Evolutionary conservation across 2,113 vertebrate species (phyloP).

Genomic region (Ceratotherium simum): DNA sequence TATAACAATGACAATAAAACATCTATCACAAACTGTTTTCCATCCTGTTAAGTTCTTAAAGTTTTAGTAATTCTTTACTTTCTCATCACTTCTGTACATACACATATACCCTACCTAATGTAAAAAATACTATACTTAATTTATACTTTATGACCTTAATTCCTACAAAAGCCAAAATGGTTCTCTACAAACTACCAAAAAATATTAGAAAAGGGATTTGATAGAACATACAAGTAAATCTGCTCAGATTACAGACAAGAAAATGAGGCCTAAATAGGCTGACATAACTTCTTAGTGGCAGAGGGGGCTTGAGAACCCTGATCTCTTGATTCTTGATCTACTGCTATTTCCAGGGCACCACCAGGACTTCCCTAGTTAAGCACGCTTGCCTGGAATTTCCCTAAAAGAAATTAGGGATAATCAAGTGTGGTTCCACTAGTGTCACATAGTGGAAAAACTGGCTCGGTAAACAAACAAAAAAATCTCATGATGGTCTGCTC

Average conservation of each 20-base stretch:
- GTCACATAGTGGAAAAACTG: background rate
- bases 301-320: background rate
- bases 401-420: conserved; percentile 26
- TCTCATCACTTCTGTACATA: background rate
- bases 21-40: conserved; percentile 17
- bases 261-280: conserved; percentile 8
- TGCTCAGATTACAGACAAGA: conserved; percentile 1
- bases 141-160: background rate
- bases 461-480: background rate
- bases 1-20: background rate
- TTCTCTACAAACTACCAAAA: conserved; percentile 3
- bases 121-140: conserved; percentile 18
- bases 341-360: background rate
- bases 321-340: background rate
- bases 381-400: background rate
- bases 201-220: background rate
- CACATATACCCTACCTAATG: background rate
- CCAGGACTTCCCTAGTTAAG: background rate
- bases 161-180: conserved; percentile 1
- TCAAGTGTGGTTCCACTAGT: background rate
- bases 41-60: background rate
- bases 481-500: conserved; percentile 20
- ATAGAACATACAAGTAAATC: conserved; percentile 1
- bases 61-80: conserved; percentile 27
- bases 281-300: background rate